Conservation (phyloP, 2,888 invertebrate genomes). For the Drosophila anomalata region DNA sequence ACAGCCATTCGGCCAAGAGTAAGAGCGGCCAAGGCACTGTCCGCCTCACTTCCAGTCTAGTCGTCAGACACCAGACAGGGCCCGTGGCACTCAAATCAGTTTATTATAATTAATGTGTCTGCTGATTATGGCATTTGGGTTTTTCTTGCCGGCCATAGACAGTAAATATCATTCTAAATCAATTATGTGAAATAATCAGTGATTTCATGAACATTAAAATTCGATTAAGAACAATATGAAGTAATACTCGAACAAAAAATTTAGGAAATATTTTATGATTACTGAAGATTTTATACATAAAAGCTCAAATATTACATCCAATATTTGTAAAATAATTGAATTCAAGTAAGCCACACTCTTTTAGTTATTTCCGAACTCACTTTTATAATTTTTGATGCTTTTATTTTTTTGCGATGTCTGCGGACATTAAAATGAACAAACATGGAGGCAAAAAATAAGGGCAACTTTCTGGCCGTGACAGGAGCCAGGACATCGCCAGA, state of each 20-base stretch:
- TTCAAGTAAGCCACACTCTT: not conserved
- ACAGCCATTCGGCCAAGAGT: constrained; percentile 22
- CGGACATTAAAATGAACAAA: constrained; percentile 30
- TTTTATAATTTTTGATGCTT: constrained; percentile 8
- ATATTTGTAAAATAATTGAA: not conserved
- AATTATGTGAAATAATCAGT: constrained; percentile 25
- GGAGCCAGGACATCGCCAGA: constrained; percentile 44
- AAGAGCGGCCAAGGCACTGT: not conserved
- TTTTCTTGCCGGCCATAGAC: constrained; percentile 9
- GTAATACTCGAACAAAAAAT: not conserved
- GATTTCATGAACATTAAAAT: constrained; percentile 26
- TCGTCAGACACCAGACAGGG: constrained; percentile 27
- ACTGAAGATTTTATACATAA: not conserved
- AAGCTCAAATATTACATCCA: not conserved
- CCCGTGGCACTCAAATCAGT: constrained; percentile 28
- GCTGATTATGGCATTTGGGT: constrained; percentile 35
- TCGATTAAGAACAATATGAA: constrained; percentile 17
- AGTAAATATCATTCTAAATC: constrained; percentile 40
- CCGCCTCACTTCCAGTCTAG: constrained; percentile 14
- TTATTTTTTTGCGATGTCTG: constrained; percentile 1
- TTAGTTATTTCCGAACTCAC: not conserved
- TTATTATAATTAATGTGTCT: constrained; percentile 50
- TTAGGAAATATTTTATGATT: not conserved
- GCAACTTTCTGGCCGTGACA: constrained; percentile 66
- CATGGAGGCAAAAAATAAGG: constrained; percentile 44